Conservation (phyloP, 2,888 invertebrate genomes). For the Morpho helenor region DNA sequence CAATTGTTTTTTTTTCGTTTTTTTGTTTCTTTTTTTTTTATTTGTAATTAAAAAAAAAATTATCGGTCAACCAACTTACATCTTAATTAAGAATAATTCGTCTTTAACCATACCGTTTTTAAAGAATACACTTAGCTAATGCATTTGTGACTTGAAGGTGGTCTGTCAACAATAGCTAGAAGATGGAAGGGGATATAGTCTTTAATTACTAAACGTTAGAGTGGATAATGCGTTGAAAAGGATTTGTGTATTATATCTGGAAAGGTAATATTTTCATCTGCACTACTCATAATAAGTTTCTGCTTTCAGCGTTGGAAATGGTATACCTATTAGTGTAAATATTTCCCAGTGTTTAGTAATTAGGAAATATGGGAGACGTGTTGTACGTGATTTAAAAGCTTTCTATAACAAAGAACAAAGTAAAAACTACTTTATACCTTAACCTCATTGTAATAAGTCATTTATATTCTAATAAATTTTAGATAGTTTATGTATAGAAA, state of each 20-base stretch:
- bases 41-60: too few species aligned
- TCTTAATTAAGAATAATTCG: too few species aligned
- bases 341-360: conserved; percentile 2
- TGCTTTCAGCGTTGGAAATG: conserved; percentile 12
- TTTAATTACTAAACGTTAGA: not conserved
- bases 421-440: too few species aligned
- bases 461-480: too few species aligned
- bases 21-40: too few species aligned
- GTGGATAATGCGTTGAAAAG: not conserved
- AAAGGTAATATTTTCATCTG: conserved; percentile 9
- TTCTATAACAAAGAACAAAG: too few species aligned
- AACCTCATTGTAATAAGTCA: too few species aligned
- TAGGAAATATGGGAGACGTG: not conserved
- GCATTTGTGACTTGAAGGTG: not conserved
- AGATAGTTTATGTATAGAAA: too few species aligned
- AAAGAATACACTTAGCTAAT: conserved; percentile 2
- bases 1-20: too few species aligned
- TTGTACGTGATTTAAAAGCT: too few species aligned
- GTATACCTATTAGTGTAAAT: conserved; percentile 7
- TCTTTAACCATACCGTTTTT: too few species aligned
- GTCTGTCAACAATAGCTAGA: not conserved
- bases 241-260: not conserved
- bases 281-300: conserved; percentile 6
- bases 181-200: not conserved
- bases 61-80: too few species aligned